Conservation (phyloP, 2,113 vertebrate genomes). For the pig (Sus scrofa) region T2T-Sscrofa CM000819.6:61997001-61997500, state of each 20-base stretch:
- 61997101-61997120: neutral
- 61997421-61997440: neutral
- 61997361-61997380: neutral
- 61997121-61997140: neutral
- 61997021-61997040: neutral
- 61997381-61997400: neutral
- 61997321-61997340: neutral
- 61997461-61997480: neutral
- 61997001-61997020: neutral
- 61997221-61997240: accelerated
- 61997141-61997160: neutral
- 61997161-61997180: neutral
- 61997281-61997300: neutral
- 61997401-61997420: neutral
- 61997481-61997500: neutral
- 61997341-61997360: accelerated
- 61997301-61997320: neutral
- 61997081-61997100: neutral
- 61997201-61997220: neutral
- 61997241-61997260: neutral
- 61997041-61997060: neutral
- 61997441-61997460: neutral
- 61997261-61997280: neutral
- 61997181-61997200: accelerated
- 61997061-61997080: neutral